phyloP scores from a whole-genome alignment of 2,888 invertebrate species.

The Lasiommata megera region DNA sequence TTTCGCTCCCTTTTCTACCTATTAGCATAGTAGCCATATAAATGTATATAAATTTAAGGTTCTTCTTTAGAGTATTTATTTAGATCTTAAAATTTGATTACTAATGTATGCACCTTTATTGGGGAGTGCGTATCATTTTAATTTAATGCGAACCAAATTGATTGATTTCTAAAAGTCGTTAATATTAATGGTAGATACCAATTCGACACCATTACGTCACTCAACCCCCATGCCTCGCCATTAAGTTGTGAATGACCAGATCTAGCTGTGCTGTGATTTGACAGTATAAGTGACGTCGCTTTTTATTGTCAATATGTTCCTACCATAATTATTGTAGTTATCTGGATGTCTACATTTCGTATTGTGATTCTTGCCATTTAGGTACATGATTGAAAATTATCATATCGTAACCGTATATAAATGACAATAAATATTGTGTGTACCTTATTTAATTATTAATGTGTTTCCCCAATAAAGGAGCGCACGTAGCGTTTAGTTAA shows the following conservation, averaged over 20 bases:
- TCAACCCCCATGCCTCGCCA: too few species aligned
- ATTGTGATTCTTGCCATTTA: background rate
- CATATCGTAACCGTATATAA: background rate
- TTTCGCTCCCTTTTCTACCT: too few species aligned
- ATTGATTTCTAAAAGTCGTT: background rate
- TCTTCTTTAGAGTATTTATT: slow-evolving; percentile 12
- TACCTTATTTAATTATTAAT: background rate
- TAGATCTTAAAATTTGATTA: background rate
- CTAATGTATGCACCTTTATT: slow-evolving; percentile 2
- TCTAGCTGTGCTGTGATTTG: too few species aligned
- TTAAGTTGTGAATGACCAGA: too few species aligned
- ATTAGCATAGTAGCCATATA: background rate
- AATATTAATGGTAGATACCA: too few species aligned
- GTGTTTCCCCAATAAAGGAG: slow-evolving; percentile 6
- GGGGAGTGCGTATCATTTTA: background rate
- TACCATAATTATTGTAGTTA: too few species aligned
- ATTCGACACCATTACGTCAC: too few species aligned
- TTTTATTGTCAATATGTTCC: too few species aligned
- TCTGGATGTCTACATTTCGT: background rate
- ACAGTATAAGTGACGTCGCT: too few species aligned
- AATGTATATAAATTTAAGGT: slow-evolving; percentile 7
- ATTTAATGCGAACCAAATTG: background rate
- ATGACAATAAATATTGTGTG: background rate
- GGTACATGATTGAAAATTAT: background rate
- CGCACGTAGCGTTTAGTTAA: background rate